Conservation (phyloP, 2,113 vertebrate species). For the Amblyornis subalaris region DNA sequence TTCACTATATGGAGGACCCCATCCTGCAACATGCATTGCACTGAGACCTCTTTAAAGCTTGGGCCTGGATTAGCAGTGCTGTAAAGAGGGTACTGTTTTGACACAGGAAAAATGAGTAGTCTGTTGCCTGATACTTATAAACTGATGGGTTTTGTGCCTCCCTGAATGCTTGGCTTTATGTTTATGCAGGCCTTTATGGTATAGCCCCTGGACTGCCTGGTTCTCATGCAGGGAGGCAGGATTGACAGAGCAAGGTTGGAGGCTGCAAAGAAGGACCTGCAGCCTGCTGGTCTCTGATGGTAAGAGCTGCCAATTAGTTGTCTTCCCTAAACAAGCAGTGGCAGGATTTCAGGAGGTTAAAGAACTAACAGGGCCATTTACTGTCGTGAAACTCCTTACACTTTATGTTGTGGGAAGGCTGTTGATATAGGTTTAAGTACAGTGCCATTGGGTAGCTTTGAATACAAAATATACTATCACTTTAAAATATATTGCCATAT, state of each 20-base stretch:
- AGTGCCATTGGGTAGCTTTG: background rate
- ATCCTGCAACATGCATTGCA: rapidly evolving
- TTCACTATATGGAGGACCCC: background rate
- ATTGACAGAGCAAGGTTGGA: background rate
- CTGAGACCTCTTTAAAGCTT: background rate
- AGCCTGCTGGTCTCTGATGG: background rate
- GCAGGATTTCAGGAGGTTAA: background rate
- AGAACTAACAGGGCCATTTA: background rate
- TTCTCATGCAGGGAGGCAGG: background rate
- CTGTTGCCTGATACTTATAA: background rate
- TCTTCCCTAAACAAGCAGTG: background rate
- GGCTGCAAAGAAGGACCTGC: background rate
- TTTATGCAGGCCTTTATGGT: rapidly evolving
- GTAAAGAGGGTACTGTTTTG: background rate
- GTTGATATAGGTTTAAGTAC: background rate
- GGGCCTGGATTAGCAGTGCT: background rate
- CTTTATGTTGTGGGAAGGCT: background rate
- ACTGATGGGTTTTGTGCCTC: background rate
- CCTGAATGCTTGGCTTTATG: background rate
- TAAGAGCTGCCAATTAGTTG: background rate
- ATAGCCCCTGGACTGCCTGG: background rate
- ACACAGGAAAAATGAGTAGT: background rate
- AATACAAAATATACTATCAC: background rate
- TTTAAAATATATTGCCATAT: background rate
- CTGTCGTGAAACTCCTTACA: background rate